Base-by-base conservation (phyloP, 2,113 vertebrate genomes). In the Motacilla tschutschensis region DNA sequence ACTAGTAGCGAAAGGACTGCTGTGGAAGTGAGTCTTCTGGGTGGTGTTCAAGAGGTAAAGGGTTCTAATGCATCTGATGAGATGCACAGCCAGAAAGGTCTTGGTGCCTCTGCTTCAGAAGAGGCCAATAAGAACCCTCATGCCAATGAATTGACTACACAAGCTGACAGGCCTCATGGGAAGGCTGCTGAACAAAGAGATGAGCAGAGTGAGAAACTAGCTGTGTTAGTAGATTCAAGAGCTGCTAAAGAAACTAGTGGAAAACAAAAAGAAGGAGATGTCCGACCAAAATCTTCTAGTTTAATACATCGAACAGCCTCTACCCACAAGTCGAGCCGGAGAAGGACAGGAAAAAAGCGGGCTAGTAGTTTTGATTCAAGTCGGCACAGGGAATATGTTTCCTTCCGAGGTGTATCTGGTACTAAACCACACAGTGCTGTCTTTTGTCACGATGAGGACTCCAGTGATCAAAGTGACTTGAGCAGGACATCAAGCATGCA, bases 41-140 rank as follows among this genome's bases (percentile, higher is more conserved):
- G 74, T 46, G 93, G 86, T 64, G 62, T 89, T 83, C 96, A 93
- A 14, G 96, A 94, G 85, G 82, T 79, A 48, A 96, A 92, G 78
- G 94, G 80, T 70, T 85, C 94, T 66, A 91, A 86, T 29, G 86
- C 84, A 21, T 93, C 95, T 1, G 95, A 95, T 15, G 96, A 97
- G 51, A 62, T 81, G 65, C 93, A 84, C 31, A 31, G 50, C 85
- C 96, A 94, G 88, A 97, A 96, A 73, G 95, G 93, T 55, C 96
- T 98, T 22, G 91, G 96, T 91, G 95, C 95, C 87, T 98, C 98
- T 55, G 98, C 98, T 14, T 98, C 98, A 31, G 98, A 99, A 90
- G 99, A 99, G 95, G 98, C 98, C 89, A 99, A 99, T 89, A 99
- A 98, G 95, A 99, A 99, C 95, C 99, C 99, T 7, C 99, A 99